These are phyloP conservation scores for Orussus abietinus DNA, from an alignment of 1,140 invertebrate genomes.

Conservation along the genomic window DNA sequence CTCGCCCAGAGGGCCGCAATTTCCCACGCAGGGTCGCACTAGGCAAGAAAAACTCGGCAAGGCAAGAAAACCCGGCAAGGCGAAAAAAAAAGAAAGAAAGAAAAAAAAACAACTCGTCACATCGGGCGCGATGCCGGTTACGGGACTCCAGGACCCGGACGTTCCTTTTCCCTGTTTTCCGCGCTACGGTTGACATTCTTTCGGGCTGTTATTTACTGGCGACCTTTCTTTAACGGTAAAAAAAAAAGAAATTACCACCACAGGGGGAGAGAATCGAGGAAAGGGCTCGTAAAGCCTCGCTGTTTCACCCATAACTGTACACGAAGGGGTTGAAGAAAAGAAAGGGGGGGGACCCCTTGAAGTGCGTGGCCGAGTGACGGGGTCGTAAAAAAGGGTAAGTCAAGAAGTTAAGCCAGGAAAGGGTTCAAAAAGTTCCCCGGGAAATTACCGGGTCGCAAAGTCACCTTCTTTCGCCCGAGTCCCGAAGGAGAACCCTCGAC, in stretches of 20 bases:
- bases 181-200: no score
- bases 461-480: conserved; percentile 25
- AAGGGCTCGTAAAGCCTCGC: no score
- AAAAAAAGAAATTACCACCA: no score
- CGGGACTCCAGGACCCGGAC: no score
- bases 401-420: conserved; percentile 21
- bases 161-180: no score
- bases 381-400: conserved; percentile 16
- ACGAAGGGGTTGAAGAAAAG: conserved; percentile 16
- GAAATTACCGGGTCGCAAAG: conserved; percentile 10
- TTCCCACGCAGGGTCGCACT: background rate
- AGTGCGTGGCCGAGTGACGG: background rate
- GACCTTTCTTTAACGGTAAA: no score
- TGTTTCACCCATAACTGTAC: conserved; percentile 15
- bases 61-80: conserved; percentile 12
- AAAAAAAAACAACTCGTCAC: no score
- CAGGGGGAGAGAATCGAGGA: no score
- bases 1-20: no score
- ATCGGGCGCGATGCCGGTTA: no score
- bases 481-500: no score
- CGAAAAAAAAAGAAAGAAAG: conserved; percentile 2
- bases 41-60: conserved; percentile 7
- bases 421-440: conserved; percentile 23
- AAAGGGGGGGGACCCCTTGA: conserved; percentile 5
- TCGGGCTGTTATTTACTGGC: no score